Percentiles rank a stretch among this genome's conserved stretches.
phyloP scores from a whole-genome alignment of 53 echinoderm and acorn worm genomes.

The Hippasteria phrygiana region DNA sequence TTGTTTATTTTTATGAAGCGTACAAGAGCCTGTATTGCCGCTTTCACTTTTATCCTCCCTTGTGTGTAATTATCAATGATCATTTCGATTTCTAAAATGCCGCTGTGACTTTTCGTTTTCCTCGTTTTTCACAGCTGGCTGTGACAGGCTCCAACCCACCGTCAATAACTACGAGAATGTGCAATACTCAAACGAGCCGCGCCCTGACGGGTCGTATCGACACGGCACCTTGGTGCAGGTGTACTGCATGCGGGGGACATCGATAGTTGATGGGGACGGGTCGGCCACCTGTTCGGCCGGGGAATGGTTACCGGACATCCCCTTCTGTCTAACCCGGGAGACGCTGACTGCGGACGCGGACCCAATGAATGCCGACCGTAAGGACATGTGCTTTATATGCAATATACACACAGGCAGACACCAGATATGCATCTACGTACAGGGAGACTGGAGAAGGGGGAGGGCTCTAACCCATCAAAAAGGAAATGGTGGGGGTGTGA shows the following conservation, averaged over 20 bases:
- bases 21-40: too few species aligned
- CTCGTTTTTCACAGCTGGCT: conserved; percentile 76
- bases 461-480: too few species aligned
- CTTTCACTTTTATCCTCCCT: too few species aligned
- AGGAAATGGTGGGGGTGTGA: too few species aligned
- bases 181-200: conserved; percentile 76
- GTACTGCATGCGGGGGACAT: conserved; percentile 75
- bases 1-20: too few species aligned
- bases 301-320: conserved; percentile 84
- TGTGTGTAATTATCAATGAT: too few species aligned
- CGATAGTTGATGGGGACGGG: conserved; percentile 72
- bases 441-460: background rate
- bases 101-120: too few species aligned
- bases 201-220: conserved; percentile 73
- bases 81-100: too few species aligned
- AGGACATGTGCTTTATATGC: background rate
- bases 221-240: conserved; percentile 81
- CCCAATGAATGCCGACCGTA: conserved; percentile 51
- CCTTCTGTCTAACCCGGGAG: conserved; percentile 76
- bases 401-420: background rate
- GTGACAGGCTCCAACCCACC: conserved; percentile 70
- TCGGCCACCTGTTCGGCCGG: conserved; percentile 82
- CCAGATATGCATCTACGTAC: background rate
- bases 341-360: conserved; percentile 57
- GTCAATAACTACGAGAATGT: conserved; percentile 79